Evolutionary conservation across 2,797 vertebrate genomes (phyloP).

Genomic region (Toxotes lorentzi): DNA sequence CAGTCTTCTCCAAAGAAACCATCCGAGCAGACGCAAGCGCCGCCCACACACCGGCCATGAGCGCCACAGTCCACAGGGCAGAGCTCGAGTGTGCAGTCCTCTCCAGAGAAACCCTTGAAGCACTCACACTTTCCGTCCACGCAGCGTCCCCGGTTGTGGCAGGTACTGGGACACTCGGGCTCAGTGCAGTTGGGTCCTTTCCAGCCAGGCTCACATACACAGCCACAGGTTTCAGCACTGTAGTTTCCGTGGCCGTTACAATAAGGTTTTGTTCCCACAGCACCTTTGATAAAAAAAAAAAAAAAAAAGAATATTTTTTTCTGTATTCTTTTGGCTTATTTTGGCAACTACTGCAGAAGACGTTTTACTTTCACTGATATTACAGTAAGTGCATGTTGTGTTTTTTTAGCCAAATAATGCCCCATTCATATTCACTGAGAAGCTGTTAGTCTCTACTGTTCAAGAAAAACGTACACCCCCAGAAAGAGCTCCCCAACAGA

Average conservation of each 20-base stretch:
- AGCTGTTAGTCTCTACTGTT: constrained; percentile 9
- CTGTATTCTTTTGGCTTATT: constrained; percentile 15
- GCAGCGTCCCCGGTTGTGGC: constrained; percentile 90
- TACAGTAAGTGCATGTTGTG: not conserved
- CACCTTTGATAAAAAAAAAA: constrained; percentile 79
- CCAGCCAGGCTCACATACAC: constrained; percentile 89
- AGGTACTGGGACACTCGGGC: constrained; percentile 86
- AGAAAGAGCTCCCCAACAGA: constrained; percentile 32
- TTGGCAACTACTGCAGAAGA: constrained; percentile 8
- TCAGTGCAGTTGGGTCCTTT: constrained; percentile 89
- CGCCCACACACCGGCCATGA: constrained; percentile 86
- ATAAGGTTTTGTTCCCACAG: constrained; percentile 88
- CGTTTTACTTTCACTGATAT: constrained; percentile 17
- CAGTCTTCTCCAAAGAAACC: constrained; percentile 90
- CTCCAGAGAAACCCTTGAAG: constrained; percentile 89
- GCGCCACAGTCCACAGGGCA: constrained; percentile 86
- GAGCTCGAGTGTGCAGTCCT: constrained; percentile 84
- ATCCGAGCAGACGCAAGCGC: constrained; percentile 87
- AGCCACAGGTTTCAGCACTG: constrained; percentile 87
- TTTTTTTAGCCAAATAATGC: constrained; percentile 17
- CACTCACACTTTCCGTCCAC: constrained; percentile 90
- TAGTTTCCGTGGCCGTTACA: constrained; percentile 93
- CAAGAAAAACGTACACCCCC: constrained; percentile 20
- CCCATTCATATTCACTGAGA: constrained; percentile 35
- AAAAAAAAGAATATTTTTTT: too few relatives aligned